phyloP scores from a whole-genome alignment of 2,797 vertebrate species.

The Halcyon smyrnensis region DNA sequence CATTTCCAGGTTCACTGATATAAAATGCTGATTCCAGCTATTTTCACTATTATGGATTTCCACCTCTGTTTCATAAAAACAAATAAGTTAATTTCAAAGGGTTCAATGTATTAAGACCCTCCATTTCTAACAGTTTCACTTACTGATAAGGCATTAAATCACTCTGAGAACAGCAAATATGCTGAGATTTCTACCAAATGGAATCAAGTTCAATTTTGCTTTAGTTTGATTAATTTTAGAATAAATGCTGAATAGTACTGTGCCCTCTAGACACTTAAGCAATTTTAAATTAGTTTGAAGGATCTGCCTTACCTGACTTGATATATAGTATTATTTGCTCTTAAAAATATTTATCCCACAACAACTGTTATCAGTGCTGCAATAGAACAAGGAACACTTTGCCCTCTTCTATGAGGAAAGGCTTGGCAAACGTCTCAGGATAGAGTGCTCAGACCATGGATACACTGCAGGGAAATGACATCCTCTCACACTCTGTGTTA shows the following conservation, averaged over 20 bases:
- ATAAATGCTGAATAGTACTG: background rate
- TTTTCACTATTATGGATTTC: background rate
- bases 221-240: background rate
- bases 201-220: background rate
- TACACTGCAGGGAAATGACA: background rate
- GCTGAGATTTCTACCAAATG: background rate
- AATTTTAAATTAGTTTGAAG: background rate
- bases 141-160: background rate
- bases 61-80: background rate
- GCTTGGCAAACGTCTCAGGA: background rate
- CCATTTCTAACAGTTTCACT: background rate
- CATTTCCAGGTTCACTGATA: background rate
- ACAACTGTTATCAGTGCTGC: background rate
- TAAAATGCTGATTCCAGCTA: background rate
- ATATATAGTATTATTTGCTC: background rate
- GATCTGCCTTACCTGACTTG: background rate
- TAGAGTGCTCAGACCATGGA: background rate
- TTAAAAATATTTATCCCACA: background rate
- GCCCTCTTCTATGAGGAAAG: background rate
- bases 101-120: background rate
- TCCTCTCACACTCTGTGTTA: background rate
- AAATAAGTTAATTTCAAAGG: background rate
- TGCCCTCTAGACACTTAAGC: background rate
- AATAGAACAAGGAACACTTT: background rate
- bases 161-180: background rate